These are phyloP conservation scores for Nasonia giraulti DNA, from an alignment of 1,140 invertebrate species.

Conservation along the genomic window DNA sequence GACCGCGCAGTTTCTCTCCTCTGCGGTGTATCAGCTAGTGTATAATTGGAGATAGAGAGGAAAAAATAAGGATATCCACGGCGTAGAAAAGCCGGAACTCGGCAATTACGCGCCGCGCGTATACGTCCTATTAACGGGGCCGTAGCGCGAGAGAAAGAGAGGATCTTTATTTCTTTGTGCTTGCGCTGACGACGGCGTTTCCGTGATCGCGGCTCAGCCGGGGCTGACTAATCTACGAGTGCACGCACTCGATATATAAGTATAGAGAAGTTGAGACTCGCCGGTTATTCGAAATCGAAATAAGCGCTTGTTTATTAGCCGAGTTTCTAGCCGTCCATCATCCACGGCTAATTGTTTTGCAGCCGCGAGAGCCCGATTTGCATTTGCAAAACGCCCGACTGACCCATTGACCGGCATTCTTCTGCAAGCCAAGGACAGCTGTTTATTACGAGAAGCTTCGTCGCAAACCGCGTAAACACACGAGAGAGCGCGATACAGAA, in stretches of 20 bases:
- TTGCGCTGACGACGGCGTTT: not conserved
- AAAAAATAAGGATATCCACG: not conserved
- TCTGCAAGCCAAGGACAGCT: not conserved
- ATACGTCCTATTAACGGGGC: not conserved
- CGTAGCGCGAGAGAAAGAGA: not conserved
- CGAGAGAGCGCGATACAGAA: not conserved
- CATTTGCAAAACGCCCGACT: not conserved
- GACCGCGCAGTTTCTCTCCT: too few relatives aligned
- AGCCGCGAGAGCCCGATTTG: not conserved
- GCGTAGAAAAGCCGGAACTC: not conserved
- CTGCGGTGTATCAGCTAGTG: too few relatives aligned
- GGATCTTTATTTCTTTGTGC: conserved; percentile 8
- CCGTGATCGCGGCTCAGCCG: not conserved
- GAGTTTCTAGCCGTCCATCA: conserved; percentile 47
- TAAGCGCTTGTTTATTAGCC: not conserved
- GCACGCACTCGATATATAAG: not conserved
- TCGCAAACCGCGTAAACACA: not conserved
- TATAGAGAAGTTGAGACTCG: too few relatives aligned
- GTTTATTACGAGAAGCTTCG: not conserved
- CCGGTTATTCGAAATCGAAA: too few relatives aligned
- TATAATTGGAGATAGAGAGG: not conserved
- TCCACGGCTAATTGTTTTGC: conserved; percentile 41
- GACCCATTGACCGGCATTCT: conserved; percentile 20
- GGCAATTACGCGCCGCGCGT: not conserved
- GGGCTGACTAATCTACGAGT: not conserved